phyloP scores from a whole-genome alignment of 2,888 invertebrate species.

The Athalia circularis region DNA sequence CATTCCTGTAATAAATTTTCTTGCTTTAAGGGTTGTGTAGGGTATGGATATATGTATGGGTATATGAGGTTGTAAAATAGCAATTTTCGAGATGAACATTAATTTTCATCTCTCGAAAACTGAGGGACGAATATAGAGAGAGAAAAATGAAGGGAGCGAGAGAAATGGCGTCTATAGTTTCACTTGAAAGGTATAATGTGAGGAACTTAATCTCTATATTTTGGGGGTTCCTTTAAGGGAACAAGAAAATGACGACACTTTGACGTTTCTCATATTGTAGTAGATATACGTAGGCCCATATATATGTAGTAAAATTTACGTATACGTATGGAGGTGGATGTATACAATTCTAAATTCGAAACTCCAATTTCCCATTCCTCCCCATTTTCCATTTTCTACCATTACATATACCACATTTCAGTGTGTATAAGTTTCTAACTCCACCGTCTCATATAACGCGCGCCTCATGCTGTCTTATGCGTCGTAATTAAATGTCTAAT shows the following conservation, averaged over 20 bases:
- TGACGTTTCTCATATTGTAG: slow-evolving; percentile 21
- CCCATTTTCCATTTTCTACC: too few relatives aligned
- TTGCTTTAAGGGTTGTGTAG: too few relatives aligned
- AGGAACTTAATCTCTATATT: slow-evolving; percentile 29
- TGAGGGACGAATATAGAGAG: neutral
- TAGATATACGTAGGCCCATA: neutral
- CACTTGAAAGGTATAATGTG: neutral
- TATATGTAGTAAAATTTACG: neutral
- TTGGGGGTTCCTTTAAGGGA: slow-evolving; percentile 14
- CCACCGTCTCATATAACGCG: slow-evolving; percentile 1
- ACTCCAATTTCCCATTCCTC: neutral
- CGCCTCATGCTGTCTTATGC: neutral
- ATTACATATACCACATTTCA: neutral
- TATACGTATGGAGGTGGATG: neutral
- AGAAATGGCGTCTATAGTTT: neutral
- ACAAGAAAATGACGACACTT: neutral
- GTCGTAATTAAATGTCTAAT: slow-evolving; percentile 44
- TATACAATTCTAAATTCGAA: slow-evolving; percentile 3
- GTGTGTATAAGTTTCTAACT: slow-evolving; percentile 32
- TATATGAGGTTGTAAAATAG: slow-evolving; percentile 8
- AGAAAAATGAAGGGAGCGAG: neutral
- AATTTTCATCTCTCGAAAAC: slow-evolving; percentile 29
- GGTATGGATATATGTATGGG: too few relatives aligned
- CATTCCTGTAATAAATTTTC: too few relatives aligned
- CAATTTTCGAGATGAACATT: slow-evolving; percentile 32